Conservation (phyloP, 2,113 vertebrate species). For the Phalacrocorax carbo region DNA sequence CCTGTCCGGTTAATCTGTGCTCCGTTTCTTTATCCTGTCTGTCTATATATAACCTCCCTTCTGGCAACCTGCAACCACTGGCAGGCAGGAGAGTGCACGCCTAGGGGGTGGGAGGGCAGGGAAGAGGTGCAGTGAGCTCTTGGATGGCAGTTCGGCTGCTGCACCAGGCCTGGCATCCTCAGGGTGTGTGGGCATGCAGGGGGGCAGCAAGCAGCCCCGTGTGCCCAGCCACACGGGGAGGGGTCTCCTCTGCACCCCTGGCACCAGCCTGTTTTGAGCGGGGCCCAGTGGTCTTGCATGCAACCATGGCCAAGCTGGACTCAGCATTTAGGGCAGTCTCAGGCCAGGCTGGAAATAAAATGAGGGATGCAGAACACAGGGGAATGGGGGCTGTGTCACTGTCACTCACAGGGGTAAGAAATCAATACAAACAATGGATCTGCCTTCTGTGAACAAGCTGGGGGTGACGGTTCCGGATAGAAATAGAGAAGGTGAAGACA, state of each 20-base stretch:
- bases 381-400: neutral
- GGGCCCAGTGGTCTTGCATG: neutral
- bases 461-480: no score
- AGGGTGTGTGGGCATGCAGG: accelerated
- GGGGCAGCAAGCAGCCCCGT: neutral
- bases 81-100: neutral
- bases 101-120: neutral
- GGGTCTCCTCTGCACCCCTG: neutral
- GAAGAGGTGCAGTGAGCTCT: accelerated
- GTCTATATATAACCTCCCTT: neutral
- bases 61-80: neutral
- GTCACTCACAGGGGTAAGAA: neutral
- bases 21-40: slow-evolving; percentile 20
- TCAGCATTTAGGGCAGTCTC: neutral
- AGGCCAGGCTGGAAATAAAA: neutral
- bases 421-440: neutral
- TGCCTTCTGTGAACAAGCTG: neutral
- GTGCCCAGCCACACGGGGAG: accelerated
- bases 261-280: neutral
- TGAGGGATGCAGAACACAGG: neutral
- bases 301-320: neutral
- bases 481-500: neutral
- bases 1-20: neutral
- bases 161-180: neutral
- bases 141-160: neutral